Conservation (phyloP, 2,797 vertebrate species). For the Lithobates pipiens region DNA sequence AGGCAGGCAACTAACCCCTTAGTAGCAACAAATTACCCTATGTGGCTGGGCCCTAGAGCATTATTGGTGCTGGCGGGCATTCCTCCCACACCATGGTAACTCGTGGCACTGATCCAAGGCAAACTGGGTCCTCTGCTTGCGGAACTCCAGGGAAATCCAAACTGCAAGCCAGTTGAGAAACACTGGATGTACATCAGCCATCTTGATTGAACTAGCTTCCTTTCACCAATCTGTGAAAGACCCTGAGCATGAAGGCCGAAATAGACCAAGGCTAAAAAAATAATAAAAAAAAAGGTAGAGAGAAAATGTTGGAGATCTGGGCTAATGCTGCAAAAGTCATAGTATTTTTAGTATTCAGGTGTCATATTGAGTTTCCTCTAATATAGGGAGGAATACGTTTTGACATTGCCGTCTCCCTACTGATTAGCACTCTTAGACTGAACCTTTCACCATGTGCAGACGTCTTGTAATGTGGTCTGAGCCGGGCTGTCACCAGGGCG, state of each 20-base stretch:
- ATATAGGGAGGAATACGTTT: slow-evolving; percentile 13
- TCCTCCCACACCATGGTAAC: too few species aligned
- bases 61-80: too few species aligned
- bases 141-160: too few species aligned
- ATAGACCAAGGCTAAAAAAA: not conserved
- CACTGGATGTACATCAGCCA: not conserved
- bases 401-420: slow-evolving; percentile 50
- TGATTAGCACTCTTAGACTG: slow-evolving; percentile 39
- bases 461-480: slow-evolving; percentile 41
- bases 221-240: not conserved
- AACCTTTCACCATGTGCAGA: slow-evolving; percentile 33
- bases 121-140: too few species aligned
- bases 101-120: too few species aligned
- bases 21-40: too few species aligned
- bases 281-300: not conserved
- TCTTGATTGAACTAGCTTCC: not conserved
- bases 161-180: too few species aligned
- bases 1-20: too few species aligned
- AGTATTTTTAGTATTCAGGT: slow-evolving; percentile 48
- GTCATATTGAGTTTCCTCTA: slow-evolving; percentile 29
- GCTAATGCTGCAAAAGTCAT: not conserved
- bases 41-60: too few species aligned
- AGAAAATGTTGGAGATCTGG: not conserved
- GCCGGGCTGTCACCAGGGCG: slow-evolving; percentile 35
- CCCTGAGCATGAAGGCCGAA: not conserved